Percentiles rank a stretch among this genome's conserved stretches.
Conservation (phyloP, 2,113 vertebrate genomes). For the Oryzias javanicus region DNA sequence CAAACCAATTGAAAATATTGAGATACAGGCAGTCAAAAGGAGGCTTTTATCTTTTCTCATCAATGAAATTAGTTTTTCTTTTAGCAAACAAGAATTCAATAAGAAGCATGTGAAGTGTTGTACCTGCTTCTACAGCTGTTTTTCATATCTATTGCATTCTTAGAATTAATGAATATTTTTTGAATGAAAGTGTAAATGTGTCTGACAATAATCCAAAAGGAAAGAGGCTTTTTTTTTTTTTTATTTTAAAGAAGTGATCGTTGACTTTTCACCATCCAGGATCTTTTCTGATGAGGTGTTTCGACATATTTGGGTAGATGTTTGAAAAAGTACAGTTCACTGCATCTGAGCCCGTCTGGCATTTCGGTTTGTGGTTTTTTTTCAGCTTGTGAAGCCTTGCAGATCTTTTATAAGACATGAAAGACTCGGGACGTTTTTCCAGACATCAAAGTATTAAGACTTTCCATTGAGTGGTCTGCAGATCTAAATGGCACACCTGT, state of each 20-base stretch:
- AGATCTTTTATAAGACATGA: slow-evolving; percentile 48
- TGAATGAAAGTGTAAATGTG: too few species aligned
- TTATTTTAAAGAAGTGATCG: too few species aligned
- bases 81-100: too few species aligned
- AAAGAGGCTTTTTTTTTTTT: too few species aligned
- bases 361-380: slow-evolving; percentile 44
- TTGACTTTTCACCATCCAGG: too few species aligned
- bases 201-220: too few species aligned
- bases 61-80: too few species aligned
- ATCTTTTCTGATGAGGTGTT: too few species aligned
- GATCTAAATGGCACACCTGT: slow-evolving; percentile 20
- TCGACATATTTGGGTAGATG: neutral
- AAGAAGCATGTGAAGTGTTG: slow-evolving; percentile 4
- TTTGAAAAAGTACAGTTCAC: slow-evolving; percentile 7
- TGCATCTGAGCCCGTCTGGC: slow-evolving; percentile 29
- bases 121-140: neutral
- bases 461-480: slow-evolving; percentile 28
- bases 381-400: slow-evolving; percentile 32
- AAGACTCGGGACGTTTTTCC: slow-evolving; percentile 48
- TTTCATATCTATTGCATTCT: neutral
- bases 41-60: too few species aligned
- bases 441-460: slow-evolving; percentile 35
- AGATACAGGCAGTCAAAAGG: too few species aligned
- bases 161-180: slow-evolving; percentile 1
- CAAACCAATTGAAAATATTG: too few species aligned